Base-by-base conservation (phyloP, 1,140 invertebrate genomes). In the Eupristina koningsbergeri region DNA sequence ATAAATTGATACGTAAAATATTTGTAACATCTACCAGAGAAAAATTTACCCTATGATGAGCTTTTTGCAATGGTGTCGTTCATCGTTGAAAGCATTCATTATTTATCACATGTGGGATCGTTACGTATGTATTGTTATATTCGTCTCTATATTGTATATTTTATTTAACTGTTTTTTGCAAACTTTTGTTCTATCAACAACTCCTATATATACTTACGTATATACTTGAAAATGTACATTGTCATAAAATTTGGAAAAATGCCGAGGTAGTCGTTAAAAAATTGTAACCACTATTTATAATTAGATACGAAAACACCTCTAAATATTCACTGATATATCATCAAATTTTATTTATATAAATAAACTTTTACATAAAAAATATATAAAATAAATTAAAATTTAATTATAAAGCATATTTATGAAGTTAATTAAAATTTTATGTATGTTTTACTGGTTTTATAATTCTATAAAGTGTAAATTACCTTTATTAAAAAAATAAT, bases 51-150 rank as follows among this genome's bases (percentile, higher is more conserved):
- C n/a, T 45, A 45, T 29, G 45, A 34, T 50, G 17, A 1, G 58
- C 22, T 15, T 41, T 61, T 17, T 58, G 45, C 22, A 19, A 69
- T 39, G n/a, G 29, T 36, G 34, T 81, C 78, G 45, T 36, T 74
- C 39, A 29, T 50, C 81, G n/a, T 45, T 45, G 11, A 45, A 5
- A 5, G 34, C 71, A n/a, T 41, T 69, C 39, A 45, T 74, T 81
- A 81, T 64, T 81, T 81, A 75, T 81, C 80, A 39, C 74, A 11
- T 47, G 47, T 39, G n/a, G n/a, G 36, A 41, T 78, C 76, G n/a
- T 78, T 64, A 78, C 36, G 58, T 58, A 34, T 29, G 5, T 34
- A 29, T 64, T 15, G 17, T 78, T 78, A 64, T 78, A n/a, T 61
- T 26, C 29, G 15, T 39, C 53, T 26, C 53, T 13, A 31, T n/a